These are phyloP conservation scores for Schmidtea mediterranea DNA, from an alignment of 1,140 invertebrate genomes.

Conservation along the genomic window DNA sequence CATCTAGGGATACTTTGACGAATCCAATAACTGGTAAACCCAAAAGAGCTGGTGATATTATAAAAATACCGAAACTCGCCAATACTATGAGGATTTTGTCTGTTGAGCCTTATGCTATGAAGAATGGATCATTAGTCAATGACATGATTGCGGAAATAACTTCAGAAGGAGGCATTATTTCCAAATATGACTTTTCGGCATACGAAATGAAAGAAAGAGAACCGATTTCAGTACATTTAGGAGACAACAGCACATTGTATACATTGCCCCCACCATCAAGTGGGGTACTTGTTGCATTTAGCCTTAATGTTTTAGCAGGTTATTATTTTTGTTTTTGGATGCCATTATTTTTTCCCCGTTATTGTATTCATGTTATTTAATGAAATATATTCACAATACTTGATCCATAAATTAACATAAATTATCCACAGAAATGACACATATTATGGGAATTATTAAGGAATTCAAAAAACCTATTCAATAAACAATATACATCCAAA, in stretches of 20 bases:
- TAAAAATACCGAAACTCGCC: conserved; percentile 40
- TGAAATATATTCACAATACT: too few species aligned
- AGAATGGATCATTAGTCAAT: conserved; percentile 39
- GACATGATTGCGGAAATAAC: conserved; percentile 41
- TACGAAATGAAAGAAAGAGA: not conserved
- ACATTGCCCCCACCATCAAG: conserved; percentile 47
- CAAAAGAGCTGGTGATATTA: conserved; percentile 36
- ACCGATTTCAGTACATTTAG: not conserved
- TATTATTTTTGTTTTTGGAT: conserved; percentile 4
- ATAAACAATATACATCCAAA: too few species aligned
- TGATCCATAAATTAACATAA: too few species aligned
- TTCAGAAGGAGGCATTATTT: conserved; percentile 19
- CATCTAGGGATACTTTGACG: conserved; percentile 7
- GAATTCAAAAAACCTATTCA: too few species aligned
- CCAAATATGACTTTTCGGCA: conserved; percentile 12
- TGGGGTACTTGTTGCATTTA: conserved; percentile 47
- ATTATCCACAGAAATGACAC: too few species aligned
- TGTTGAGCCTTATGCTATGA: conserved; percentile 32
- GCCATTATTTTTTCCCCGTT: too few species aligned
- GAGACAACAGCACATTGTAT: conserved; percentile 28
- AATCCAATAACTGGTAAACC: conserved; percentile 14
- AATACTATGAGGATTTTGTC: conserved; percentile 44
- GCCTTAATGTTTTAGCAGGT: conserved; percentile 48
- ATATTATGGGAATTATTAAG: too few species aligned
- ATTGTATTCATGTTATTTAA: too few species aligned